These are phyloP conservation scores for Ophonus ardosiacus DNA, from an alignment of 2,888 invertebrate species.

Conservation along the genomic window DNA sequence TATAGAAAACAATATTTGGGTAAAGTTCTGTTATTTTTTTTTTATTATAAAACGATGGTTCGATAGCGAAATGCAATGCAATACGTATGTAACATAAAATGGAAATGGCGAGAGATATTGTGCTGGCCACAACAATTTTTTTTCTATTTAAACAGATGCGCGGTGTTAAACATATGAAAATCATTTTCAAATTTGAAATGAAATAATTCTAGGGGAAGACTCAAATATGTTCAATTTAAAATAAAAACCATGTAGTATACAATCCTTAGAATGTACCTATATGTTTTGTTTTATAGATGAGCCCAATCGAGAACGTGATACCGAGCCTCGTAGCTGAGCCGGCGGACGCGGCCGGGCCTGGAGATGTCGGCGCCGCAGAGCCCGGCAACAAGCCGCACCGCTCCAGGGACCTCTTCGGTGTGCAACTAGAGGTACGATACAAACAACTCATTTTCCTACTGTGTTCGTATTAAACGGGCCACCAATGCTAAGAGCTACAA, in stretches of 20 bases:
- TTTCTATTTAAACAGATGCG: too few relatives aligned
- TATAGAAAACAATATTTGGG: too few relatives aligned
- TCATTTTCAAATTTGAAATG: not conserved
- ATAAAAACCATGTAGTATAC: not conserved
- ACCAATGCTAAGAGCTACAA: too few relatives aligned
- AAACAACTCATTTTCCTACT: too few relatives aligned
- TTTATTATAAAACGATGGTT: too few relatives aligned
- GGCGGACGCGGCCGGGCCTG: constrained; percentile 68
- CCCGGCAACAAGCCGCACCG: constrained; percentile 75
- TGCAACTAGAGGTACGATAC: constrained; percentile 79
- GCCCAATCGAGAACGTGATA: constrained; percentile 75
- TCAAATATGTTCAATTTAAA: not conserved
- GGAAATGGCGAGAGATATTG: too few relatives aligned
- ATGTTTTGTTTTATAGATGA: constrained; percentile 70
- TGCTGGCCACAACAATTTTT: too few relatives aligned
- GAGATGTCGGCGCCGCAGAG: constrained; percentile 67
- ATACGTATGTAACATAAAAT: too few relatives aligned
- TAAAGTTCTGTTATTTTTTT: too few relatives aligned
- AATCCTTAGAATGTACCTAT: not conserved
- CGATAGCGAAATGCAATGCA: too few relatives aligned
- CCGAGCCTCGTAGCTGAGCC: constrained; percentile 71
- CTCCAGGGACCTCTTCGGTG: constrained; percentile 80
- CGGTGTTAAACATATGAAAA: too few relatives aligned
- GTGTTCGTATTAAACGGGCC: too few relatives aligned
- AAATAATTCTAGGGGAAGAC: not conserved